Evolutionary conservation across 2,888 invertebrate genomes (phyloP).

Genomic region (Baccha elongata): DNA sequence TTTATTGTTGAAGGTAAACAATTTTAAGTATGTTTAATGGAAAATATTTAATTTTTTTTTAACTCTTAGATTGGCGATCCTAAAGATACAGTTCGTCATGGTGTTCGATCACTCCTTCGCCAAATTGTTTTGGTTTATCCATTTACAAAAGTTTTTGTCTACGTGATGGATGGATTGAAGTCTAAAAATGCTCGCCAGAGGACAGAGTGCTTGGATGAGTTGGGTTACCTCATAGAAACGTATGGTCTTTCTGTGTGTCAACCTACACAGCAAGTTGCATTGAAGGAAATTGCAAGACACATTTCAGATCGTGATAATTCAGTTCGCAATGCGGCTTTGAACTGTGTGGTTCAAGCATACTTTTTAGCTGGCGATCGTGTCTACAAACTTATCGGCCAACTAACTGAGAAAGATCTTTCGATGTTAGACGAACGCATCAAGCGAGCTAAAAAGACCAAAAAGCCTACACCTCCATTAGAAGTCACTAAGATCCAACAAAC

Average conservation of each 20-base stretch:
- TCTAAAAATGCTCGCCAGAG: constrained; percentile 98
- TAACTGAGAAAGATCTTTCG: constrained; percentile 96
- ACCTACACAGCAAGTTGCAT: constrained; percentile 89
- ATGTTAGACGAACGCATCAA: constrained; percentile 98
- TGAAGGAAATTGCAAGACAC: constrained; percentile 94
- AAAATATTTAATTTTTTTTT: background rate
- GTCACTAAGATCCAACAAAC: constrained; percentile 82
- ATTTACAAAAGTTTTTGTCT: constrained; percentile 93
- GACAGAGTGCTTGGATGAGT: constrained; percentile 97
- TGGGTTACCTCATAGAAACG: constrained; percentile 92
- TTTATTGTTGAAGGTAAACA: constrained; percentile 91
- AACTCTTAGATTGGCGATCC: constrained; percentile 93
- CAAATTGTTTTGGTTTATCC: constrained; percentile 94
- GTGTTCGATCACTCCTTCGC: constrained; percentile 92
- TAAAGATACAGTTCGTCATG: constrained; percentile 96
- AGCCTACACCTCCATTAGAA: constrained; percentile 80
- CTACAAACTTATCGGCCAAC: constrained; percentile 95
- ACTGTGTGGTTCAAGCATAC: constrained; percentile 95
- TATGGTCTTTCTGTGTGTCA: constrained; percentile 93
- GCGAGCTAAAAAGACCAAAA: constrained; percentile 88
- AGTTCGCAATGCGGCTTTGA: constrained; percentile 97
- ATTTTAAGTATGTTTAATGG: background rate
- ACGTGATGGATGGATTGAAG: constrained; percentile 96
- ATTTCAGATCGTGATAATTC: constrained; percentile 98
- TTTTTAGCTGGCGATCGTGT: constrained; percentile 94